Conservation (phyloP, 2,888 invertebrate species). For the Buathra laborator region DNA sequence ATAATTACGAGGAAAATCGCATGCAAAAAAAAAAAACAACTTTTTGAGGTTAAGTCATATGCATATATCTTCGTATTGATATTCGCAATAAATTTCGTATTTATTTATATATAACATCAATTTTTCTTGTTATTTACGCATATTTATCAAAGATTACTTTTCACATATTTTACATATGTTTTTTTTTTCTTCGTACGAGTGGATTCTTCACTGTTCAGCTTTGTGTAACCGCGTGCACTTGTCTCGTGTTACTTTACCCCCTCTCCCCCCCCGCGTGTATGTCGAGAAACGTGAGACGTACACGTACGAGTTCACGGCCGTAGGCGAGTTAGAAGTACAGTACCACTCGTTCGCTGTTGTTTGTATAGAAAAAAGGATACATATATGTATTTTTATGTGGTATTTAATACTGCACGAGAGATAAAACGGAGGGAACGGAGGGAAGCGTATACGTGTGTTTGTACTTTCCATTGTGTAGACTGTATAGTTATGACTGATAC, state of each 20-base stretch:
- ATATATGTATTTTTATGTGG: not conserved
- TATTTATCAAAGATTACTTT: not conserved
- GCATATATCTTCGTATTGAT: too few species aligned
- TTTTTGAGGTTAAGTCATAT: not conserved
- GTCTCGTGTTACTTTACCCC: conserved; percentile 9
- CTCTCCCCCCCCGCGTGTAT: not conserved
- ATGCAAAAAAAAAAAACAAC: not conserved
- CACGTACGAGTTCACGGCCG: conserved; percentile 35
- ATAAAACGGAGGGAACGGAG: conserved; percentile 19
- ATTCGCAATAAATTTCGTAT: too few species aligned
- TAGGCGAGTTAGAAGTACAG: conserved; percentile 33
- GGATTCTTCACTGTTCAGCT: not conserved
- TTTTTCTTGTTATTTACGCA: not conserved
- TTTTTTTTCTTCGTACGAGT: not conserved
- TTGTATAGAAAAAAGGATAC: not conserved
- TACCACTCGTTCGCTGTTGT: not conserved
- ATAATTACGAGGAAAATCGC: conserved; percentile 2
- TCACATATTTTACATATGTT: not conserved
- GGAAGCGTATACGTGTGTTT: conserved; percentile 45
- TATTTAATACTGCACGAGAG: conserved; percentile 5
- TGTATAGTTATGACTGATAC: conserved; percentile 6
- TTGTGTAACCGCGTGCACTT: conserved; percentile 21
- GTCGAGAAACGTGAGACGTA: conserved; percentile 30
- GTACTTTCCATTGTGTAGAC: conserved; percentile 22
- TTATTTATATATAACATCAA: not conserved